phyloP scores from a whole-genome alignment of 1,140 invertebrate species.

The Wasmannia auropunctata region DNA sequence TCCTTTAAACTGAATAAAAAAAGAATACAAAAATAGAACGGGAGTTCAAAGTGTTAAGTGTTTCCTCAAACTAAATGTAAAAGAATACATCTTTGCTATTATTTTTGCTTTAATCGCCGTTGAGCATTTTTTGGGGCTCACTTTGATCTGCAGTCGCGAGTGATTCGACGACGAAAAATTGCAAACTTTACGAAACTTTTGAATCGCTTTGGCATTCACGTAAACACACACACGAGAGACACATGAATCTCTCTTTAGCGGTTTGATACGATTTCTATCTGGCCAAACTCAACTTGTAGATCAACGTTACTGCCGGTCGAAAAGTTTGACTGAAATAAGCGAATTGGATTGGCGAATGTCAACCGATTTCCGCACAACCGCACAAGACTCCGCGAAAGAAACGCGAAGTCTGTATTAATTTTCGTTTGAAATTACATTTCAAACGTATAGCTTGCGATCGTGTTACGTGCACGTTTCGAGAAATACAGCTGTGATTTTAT shows the following conservation, averaged over 20 bases:
- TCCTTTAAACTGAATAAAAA: neutral
- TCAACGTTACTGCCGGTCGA: neutral
- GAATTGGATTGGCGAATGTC: constrained; percentile 11
- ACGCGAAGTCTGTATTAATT: neutral
- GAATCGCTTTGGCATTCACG: neutral
- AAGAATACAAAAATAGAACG: neutral
- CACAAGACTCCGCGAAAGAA: neutral
- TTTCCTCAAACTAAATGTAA: neutral
- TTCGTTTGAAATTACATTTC: neutral
- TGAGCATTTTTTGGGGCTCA: neutral
- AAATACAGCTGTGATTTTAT: neutral
- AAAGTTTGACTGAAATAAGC: constrained; percentile 18
- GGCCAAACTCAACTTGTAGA: neutral
- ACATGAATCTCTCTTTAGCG: neutral
- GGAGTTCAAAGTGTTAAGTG: neutral
- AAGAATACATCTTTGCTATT: neutral
- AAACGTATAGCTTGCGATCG: neutral
- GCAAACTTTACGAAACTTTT: constrained; percentile 7
- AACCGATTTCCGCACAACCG: neutral
- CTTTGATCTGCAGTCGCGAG: neutral
- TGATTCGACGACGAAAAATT: neutral
- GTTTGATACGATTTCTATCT: neutral
- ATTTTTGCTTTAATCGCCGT: neutral
- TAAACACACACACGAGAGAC: neutral
- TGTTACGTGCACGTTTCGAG: neutral